Base-by-base conservation (phyloP, 2,888 invertebrate species). In the Phalangium opilio region DNA sequence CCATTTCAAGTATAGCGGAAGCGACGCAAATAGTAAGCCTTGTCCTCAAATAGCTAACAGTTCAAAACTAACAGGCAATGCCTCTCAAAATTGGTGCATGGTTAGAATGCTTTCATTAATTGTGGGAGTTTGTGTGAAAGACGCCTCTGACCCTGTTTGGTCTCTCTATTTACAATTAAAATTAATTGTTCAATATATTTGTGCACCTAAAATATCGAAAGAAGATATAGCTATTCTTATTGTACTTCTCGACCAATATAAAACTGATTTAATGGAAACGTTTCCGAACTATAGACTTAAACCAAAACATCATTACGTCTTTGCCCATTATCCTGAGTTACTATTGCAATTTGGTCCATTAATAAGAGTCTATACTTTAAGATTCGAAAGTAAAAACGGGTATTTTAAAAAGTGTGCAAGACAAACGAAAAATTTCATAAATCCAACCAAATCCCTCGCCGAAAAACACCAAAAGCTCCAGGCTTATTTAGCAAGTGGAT, bases 341-440 rank as follows among this genome's bases (percentile, higher is more conserved):
- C 39, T 40, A 40, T 32, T 48, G 18, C 10, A 44, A 40, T 48
- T 48, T 44, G 48, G 48, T 5, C 44, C 44, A 14, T 33, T 48
- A 33, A 39, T 48, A 18, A 43, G 44, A 39, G 21, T 41, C 12
- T 44, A 33, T 27, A 48, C 43, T 14, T 33, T 48, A 42, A 33
- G 40, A 12, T 48, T 48, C 43, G 43, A 48, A 38, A 44, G 44
- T 17, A 48, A 48, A 32, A 42, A 48, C 8, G 39, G 34, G 17
- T 48, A 40, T 18, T 48, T 48, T 18, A 44, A 48, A 44, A 43
- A 32, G 40, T 48, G 48, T 40, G 44, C 40, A 8, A 21, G 33
- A 19, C 33, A 43, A 14, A 27, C 44, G 7, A 17, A 21, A 32
- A 41, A 40, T 44, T 48, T 44, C 17, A 44, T 44, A 48, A 48